Conservation (phyloP, 1,140 invertebrate genomes). For the Drosophila lacertosa region DNA sequence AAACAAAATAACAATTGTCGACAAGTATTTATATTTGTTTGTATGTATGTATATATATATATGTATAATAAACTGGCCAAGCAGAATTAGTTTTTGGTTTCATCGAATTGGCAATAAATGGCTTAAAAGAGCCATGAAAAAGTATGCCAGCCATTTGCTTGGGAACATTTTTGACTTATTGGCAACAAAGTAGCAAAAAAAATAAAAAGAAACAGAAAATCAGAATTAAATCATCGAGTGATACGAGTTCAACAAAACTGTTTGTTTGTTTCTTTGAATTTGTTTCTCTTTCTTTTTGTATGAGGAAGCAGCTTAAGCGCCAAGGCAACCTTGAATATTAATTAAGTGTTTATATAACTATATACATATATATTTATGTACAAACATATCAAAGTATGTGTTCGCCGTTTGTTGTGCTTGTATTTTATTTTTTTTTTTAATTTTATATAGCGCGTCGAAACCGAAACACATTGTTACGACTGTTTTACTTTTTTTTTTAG, state of each 20-base stretch:
- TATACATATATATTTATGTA: constrained; percentile 22
- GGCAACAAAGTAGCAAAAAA: constrained; percentile 7
- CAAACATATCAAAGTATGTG: constrained; percentile 8
- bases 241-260: constrained; percentile 23
- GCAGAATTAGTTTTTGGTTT: neutral
- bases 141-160: neutral
- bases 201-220: neutral
- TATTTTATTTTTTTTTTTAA: constrained; percentile 1
- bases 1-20: neutral
- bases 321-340: constrained; percentile 45
- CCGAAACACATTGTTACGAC: constrained; percentile 31
- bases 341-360: constrained; percentile 44
- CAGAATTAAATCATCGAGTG: constrained; percentile 1
- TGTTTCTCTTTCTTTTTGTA: constrained; percentile 35
- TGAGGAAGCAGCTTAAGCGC: constrained; percentile 46
- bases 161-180: constrained; percentile 10
- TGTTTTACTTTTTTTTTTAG: constrained; percentile 19
- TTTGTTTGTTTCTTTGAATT: constrained; percentile 44
- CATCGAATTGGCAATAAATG: neutral
- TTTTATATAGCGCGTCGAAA: constrained; percentile 18
- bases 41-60: too few relatives aligned
- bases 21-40: neutral
- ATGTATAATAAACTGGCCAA: too few relatives aligned
- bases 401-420: constrained; percentile 6
- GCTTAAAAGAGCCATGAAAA: neutral